Evolutionary conservation across 2,888 invertebrate genomes (phyloP), one percentile per base, ranked within the genome.

Genomic region (Tetanocera ferruginea): DNA sequence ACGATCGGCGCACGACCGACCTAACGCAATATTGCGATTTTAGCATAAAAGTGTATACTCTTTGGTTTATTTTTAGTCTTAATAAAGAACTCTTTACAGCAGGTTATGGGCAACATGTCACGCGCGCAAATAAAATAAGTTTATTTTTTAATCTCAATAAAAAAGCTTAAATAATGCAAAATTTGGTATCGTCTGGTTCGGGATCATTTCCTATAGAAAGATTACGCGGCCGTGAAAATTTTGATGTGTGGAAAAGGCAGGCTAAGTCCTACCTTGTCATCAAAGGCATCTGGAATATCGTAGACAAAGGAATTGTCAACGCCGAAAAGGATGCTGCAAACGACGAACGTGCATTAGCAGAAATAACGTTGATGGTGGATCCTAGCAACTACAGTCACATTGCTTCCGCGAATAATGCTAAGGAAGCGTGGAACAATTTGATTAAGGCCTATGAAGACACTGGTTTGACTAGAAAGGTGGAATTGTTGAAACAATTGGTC

Each of bases 161-260:
- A 34, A 34, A 34, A 5, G 3, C 5, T 34, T 5, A 34, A 34
- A 34, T 34, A 34, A 34, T 34, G 31, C 31, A 34, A 34, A 34
- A 34, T 34, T 34, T 34, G 31, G 31, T 34, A 34, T 34, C 31
- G 31, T 34, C 31, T 5, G 31, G 31, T 34, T 34, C 31, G 31
- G 31, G 31, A 34, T 34, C n/a, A 75, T 76, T 80, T 55, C 49
- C 77, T 31, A 77, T 77, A 11, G 75, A 78, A 28, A 71, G 76
- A 8, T 66, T 80, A 34, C 67, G 64, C 43, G 80, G 79, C n/a
- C 80, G 82, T n/a, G 81, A 82, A 49, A 82, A 81, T 57, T 79
- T 80, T 55, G 80, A 82, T 64, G 71, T 28, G 73, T 87, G 84
- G 88, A 87, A 81, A 86, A 89, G 87, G n/a, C n/a, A n/a, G n/a